Conservation (phyloP, 1,140 invertebrate genomes). For the Papilio machaon region DNA sequence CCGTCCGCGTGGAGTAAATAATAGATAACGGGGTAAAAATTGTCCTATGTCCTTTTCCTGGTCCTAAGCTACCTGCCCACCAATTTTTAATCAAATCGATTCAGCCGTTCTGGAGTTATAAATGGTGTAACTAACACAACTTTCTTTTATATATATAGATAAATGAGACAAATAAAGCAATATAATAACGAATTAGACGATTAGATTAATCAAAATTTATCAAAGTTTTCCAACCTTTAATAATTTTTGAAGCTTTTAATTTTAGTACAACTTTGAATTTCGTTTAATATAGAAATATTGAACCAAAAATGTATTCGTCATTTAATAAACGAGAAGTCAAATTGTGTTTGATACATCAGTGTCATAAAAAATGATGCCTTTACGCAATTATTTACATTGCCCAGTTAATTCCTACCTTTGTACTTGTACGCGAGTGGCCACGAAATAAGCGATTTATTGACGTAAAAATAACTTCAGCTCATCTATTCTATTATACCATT, state of each 20-base stretch:
- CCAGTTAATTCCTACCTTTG: conserved; percentile 49
- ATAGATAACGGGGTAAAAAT: no score
- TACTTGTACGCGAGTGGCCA: not conserved
- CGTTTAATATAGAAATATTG: not conserved
- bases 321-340: conserved; percentile 41
- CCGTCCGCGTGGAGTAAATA: no score
- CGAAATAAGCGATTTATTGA: conserved; percentile 7
- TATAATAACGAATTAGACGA: no score
- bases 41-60: no score
- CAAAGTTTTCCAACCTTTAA: not conserved
- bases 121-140: no score
- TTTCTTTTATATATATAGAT: no score
- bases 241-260: not conserved
- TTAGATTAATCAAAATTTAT: no score
- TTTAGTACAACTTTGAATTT: not conserved
- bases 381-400: conserved; percentile 50
- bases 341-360: conserved; percentile 50
- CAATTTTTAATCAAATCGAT: no score
- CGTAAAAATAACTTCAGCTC: not conserved
- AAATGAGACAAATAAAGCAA: no score
- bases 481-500: no score
- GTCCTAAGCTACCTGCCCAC: no score
- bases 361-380: conserved; percentile 51
- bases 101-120: no score
- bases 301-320: conserved; percentile 13